Conservation (phyloP, 2,888 invertebrate genomes). For the Bellardia pandia region DNA sequence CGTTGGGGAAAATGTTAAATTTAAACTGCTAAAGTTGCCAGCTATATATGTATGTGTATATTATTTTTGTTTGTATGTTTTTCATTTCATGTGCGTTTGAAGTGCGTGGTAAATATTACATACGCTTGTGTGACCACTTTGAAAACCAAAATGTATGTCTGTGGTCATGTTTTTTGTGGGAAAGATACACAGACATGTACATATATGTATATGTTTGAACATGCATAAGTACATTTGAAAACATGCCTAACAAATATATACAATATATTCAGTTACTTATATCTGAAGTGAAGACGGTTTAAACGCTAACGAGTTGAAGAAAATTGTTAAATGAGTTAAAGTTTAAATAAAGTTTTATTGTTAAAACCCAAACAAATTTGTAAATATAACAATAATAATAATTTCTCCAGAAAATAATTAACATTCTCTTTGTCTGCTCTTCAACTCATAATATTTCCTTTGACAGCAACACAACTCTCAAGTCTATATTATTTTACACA, state of each 20-base stretch:
- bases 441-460: too few species aligned
- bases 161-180: constrained; percentile 69
- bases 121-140: constrained; percentile 71
- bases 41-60: neutral
- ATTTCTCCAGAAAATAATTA: too few species aligned
- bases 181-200: neutral
- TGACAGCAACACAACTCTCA: too few species aligned
- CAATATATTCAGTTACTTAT: too few species aligned
- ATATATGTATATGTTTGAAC: neutral
- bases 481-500: too few species aligned
- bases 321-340: too few species aligned
- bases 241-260: constrained; percentile 15
- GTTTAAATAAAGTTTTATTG: too few species aligned
- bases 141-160: constrained; percentile 71
- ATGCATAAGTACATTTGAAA: constrained; percentile 15
- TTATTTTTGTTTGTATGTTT: neutral
- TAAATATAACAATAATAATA: too few species aligned
- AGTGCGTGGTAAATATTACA: constrained; percentile 68
- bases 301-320: neutral
- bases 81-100: constrained; percentile 36
- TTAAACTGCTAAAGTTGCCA: constrained; percentile 7
- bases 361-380: too few species aligned
- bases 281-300: neutral
- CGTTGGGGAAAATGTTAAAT: constrained; percentile 23
- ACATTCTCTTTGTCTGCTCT: too few species aligned